Evolutionary conservation across 2,113 vertebrate species (phyloP), one percentile per base, ranked within the genome.

Genomic region (Elachura formosa): DNA sequence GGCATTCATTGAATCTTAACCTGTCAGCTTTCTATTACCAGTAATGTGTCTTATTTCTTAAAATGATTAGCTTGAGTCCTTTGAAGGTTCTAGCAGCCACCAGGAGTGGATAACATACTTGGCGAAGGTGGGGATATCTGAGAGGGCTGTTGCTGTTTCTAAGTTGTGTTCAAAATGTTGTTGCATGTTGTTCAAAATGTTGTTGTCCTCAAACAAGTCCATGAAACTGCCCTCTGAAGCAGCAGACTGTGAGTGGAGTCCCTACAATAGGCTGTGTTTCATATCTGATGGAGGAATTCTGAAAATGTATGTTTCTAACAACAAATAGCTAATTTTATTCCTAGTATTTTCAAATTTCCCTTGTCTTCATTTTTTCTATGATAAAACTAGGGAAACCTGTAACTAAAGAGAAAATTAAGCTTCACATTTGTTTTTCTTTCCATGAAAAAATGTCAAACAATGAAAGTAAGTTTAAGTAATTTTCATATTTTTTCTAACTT

Each of bases 231-330:
- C 16, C 21, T 62, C 33, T 31, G 33, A 59, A 38, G 33, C 14
- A 59, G 14, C 14, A 49, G 31, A 25, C 8, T 49, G 12, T 20
- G 13, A 56, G 4, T 25, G 14, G 22, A 59, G 22, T 33, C 14
- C 45, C 28, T 36, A 2, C 10, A 68, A 28, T 0, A 0, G 26
- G 33, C 12, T 51, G 18, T 31, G 0, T 49, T 67, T 80, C 40
- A 16, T 74, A 58, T 14, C 20, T 87, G 36, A 58, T 49, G 13
- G 54, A 89, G 26, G 10, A 84, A 77, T 69, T 69, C 5, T 91
- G 46, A 84, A 86, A 89, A 84, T 6, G 2, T 19, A 14, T 69
- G 6, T 41, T 88, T 26, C 17, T 34, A 62, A 72, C 7, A 77
- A 52, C 36, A 91, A 84, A 4, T 3, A 9, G 6, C 61, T 36